Percentiles rank a stretch among this genome's conserved stretches.
Conservation (phyloP, 2,113 vertebrate species). For the Pitta sordida region DNA sequence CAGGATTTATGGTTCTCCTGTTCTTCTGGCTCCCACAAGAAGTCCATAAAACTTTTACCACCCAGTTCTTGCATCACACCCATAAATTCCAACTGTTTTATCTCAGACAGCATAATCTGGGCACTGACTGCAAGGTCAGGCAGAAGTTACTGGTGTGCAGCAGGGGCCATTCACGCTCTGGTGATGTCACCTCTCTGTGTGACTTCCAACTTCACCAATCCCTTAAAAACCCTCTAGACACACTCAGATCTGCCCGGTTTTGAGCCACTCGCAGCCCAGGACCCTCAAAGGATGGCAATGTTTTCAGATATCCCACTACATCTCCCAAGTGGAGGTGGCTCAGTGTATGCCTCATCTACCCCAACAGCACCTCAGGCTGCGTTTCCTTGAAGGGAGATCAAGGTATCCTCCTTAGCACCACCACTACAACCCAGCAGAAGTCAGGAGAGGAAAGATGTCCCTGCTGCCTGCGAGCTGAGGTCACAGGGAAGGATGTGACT, state of each 20-base stretch:
- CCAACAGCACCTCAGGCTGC: not conserved
- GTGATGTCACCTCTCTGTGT: not conserved
- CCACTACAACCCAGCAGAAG: too few relatives aligned
- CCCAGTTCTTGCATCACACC: not conserved
- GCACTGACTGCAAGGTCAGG: not conserved
- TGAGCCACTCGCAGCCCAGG: not conserved
- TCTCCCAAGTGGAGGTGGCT: not conserved
- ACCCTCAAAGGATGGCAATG: not conserved
- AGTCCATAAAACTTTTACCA: slow-evolving; percentile 15
- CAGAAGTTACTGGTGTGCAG: not conserved
- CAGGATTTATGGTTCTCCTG: not conserved
- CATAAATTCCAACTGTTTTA: not conserved
- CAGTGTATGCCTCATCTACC: not conserved
- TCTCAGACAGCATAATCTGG: not conserved
- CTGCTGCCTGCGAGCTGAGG: accelerated
- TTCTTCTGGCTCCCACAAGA: not conserved
- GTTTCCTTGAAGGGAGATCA: not conserved
- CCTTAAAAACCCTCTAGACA: not conserved
- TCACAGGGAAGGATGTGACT: not conserved
- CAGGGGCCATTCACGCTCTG: accelerated
- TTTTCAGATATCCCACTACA: not conserved
- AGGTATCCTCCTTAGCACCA: not conserved
- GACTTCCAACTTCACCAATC: not conserved
- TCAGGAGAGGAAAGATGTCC: not conserved
- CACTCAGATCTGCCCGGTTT: not conserved